Evolutionary conservation across 1,140 invertebrate species (phyloP).

Genomic region (Drosophila mojavensis): DNA sequence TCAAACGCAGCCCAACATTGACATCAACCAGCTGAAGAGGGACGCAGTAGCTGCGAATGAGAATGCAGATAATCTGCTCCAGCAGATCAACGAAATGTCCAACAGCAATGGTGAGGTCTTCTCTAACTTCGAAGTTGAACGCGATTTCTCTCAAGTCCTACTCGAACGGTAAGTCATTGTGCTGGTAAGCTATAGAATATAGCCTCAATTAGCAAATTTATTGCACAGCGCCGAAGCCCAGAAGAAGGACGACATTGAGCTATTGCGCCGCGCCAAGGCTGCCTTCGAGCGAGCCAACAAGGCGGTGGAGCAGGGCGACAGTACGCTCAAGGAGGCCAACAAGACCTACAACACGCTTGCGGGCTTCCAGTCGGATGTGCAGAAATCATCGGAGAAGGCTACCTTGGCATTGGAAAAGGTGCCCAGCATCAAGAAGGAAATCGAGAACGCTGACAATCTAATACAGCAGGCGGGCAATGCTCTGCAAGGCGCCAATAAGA

Average conservation of each 20-base stretch:
- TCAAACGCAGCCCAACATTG: conserved; percentile 89
- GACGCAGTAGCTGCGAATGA: conserved; percentile 87
- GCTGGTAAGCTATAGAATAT: background rate
- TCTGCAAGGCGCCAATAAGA: conserved; percentile 89
- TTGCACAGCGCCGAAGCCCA: conserved; percentile 73
- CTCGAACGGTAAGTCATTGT: conserved; percentile 86
- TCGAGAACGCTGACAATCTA: conserved; percentile 85
- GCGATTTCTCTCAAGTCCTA: conserved; percentile 88
- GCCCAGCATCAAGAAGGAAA: conserved; percentile 88
- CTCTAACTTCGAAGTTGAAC: conserved; percentile 84
- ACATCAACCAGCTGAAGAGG: conserved; percentile 88
- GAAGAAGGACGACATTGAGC: conserved; percentile 83
- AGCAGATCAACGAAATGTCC: conserved; percentile 64
- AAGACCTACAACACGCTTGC: conserved; percentile 90
- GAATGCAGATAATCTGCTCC: conserved; percentile 82
- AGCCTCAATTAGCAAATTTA: background rate
- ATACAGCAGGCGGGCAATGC: conserved; percentile 88
- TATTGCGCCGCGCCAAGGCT: conserved; percentile 87
- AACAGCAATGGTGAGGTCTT: conserved; percentile 72
- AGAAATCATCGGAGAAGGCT: conserved; percentile 90
- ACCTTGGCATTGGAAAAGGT: conserved; percentile 90
- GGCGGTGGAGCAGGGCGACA: conserved; percentile 92
- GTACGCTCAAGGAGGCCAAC: conserved; percentile 93
- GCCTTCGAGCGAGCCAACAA: conserved; percentile 90
- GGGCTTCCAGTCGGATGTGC: conserved; percentile 96